A percentile compares a stretch with the other conserved stretches of the same genome.
Evolutionary conservation across 2,888 invertebrate genomes (phyloP).

Genomic region (Drosophila koepferae): DNA sequence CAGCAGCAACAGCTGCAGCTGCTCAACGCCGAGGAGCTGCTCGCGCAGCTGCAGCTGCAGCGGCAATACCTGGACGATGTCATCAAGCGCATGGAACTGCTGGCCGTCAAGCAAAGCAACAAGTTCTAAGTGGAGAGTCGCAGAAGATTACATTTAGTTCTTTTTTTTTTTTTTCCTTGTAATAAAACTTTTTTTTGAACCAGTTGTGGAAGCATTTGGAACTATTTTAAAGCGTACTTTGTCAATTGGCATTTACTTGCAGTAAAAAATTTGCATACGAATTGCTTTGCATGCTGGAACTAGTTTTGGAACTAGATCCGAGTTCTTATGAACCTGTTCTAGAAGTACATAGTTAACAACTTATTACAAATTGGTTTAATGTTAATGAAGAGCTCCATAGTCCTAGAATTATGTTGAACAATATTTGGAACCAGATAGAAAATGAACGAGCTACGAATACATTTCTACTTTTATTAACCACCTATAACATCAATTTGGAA

Average conservation of each 20-base stretch:
- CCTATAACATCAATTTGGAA: no score
- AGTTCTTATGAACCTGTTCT: neutral
- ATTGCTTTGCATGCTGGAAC: neutral
- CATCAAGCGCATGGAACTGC: constrained; percentile 59
- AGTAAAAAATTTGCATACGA: no score
- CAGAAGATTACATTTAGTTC: neutral
- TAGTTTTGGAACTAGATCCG: neutral
- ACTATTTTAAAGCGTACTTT: neutral
- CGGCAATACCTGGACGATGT: constrained; percentile 64
- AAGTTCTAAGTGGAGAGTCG: constrained; percentile 5
- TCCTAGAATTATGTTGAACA: neutral
- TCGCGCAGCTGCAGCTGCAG: constrained; percentile 49
- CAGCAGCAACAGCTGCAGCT: neutral
- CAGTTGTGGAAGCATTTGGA: neutral
- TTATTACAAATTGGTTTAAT: neutral
- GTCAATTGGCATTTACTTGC: neutral
- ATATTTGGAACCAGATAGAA: neutral
- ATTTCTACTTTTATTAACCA: no score
- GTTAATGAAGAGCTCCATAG: neutral
- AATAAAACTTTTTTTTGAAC: constrained; percentile 1
- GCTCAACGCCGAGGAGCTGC: neutral
- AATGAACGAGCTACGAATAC: neutral
- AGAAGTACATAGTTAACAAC: neutral
- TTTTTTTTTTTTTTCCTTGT: neutral
- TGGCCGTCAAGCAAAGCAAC: constrained; percentile 33